These are phyloP conservation scores for Chrysaora quinquecirrha DNA, from an alignment of 30 jellyfish, hydroid and myxozoan genomes.

Conservation along the genomic window DNA sequence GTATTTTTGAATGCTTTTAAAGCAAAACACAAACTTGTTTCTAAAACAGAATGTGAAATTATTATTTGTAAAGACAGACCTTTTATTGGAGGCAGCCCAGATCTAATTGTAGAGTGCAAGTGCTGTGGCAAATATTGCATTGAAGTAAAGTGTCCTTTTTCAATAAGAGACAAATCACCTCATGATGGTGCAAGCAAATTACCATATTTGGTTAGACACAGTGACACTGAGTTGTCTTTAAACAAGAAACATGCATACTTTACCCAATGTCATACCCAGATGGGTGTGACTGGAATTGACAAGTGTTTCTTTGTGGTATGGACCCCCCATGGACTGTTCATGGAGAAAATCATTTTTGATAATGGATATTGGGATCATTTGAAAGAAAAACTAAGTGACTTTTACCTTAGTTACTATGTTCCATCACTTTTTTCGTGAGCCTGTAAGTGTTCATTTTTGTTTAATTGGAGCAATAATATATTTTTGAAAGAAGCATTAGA, in stretches of 20 bases:
- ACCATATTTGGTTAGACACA: background rate
- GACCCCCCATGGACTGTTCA: background rate
- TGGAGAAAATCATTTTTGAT: background rate
- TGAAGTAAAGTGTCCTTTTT: no score
- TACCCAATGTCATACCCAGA: background rate
- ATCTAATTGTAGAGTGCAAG: no score
- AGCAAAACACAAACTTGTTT: no score
- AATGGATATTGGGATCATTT: background rate
- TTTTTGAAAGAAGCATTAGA: no score
- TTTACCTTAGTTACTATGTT: background rate
- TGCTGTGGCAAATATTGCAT: no score
- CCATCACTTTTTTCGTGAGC: background rate
- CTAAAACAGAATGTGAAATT: no score
- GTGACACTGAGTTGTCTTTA: background rate
- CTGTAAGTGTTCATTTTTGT: no score
- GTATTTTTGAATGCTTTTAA: no score
- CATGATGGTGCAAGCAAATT: background rate
- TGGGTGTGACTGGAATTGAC: background rate
- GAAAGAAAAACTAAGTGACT: background rate
- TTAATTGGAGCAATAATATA: no score
- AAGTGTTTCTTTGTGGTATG: background rate
- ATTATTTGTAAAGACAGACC: no score
- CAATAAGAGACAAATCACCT: slow-evolving; percentile 7
- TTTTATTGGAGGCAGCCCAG: no score
- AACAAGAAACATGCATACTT: background rate